These are phyloP conservation scores for Troglohyphantes excavatus DNA, from an alignment of 2,888 invertebrate genomes.

Conservation along the genomic window DNA sequence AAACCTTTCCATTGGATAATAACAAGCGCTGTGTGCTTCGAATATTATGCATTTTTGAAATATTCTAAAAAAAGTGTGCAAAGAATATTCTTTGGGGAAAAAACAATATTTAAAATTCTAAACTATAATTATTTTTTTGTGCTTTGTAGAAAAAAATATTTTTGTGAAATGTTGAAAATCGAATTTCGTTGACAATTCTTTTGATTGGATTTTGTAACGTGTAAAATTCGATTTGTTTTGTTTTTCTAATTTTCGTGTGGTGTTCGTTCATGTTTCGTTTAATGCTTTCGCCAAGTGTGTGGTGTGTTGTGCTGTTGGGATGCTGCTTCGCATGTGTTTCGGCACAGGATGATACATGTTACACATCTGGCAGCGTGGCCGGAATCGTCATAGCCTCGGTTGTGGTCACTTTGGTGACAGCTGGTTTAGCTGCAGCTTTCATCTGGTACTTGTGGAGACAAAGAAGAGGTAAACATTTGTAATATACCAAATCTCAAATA, in stretches of 20 bases:
- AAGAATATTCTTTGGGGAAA: background rate
- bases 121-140: background rate
- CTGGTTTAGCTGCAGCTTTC: slow-evolving; percentile 63
- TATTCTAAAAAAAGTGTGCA: background rate
- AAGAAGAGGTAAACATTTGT: slow-evolving; percentile 57
- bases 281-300: slow-evolving; percentile 20
- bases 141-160: slow-evolving; percentile 6
- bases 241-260: slow-evolving; percentile 23
- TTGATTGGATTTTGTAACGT: background rate
- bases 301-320: slow-evolving; percentile 29
- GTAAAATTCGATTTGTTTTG: background rate
- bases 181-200: background rate
- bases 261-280: slow-evolving; percentile 8
- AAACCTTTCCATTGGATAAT: slow-evolving; percentile 60
- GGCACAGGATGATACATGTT: slow-evolving; percentile 63
- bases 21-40: background rate
- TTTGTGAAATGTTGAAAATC: slow-evolving; percentile 18
- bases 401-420: slow-evolving; percentile 66
- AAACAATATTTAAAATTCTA: background rate
- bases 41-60: background rate
- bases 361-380: slow-evolving; percentile 73
- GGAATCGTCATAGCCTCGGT: slow-evolving; percentile 76
- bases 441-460: slow-evolving; percentile 75
- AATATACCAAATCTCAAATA: too few relatives aligned
- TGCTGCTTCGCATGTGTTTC: slow-evolving; percentile 13